Evolutionary conservation across 2,797 vertebrate genomes (phyloP).

Genomic region (Ptychadena robeensis): DNA sequence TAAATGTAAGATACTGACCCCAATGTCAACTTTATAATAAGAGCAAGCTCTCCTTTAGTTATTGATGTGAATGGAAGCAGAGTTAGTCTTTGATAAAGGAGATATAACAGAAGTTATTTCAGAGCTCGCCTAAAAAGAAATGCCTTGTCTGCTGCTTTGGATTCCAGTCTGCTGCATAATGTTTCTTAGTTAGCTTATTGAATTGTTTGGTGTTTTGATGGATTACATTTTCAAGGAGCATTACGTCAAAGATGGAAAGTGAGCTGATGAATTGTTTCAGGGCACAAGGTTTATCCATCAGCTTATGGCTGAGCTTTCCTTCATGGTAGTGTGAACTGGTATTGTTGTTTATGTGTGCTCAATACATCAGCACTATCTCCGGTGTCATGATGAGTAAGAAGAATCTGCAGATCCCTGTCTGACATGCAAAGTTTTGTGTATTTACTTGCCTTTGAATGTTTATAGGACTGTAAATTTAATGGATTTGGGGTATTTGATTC

Average conservation of each 20-base stretch:
- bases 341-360: background rate
- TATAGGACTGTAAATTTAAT: background rate
- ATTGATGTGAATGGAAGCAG: background rate
- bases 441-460: background rate
- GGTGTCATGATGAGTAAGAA: background rate
- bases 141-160: conserved; percentile 1
- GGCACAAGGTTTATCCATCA: background rate
- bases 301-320: conserved; percentile 4
- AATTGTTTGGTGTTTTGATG: conserved; percentile 10
- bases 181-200: conserved; percentile 6
- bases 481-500: background rate
- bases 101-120: background rate
- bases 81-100: background rate
- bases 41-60: background rate
- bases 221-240: conserved; percentile 9
- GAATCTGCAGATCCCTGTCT: background rate
- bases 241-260: conserved; percentile 7
- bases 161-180: conserved; percentile 5
- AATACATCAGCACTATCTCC: background rate
- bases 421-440: background rate
- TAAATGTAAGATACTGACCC: too few species aligned
- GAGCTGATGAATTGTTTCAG: conserved; percentile 14
- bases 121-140: conserved; percentile 9
- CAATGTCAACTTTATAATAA: background rate
- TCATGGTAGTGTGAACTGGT: conserved; percentile 7